These are phyloP conservation scores for Trinectes maculatus DNA, from an alignment of 2,113 vertebrate genomes.

Conservation along the genomic window DNA sequence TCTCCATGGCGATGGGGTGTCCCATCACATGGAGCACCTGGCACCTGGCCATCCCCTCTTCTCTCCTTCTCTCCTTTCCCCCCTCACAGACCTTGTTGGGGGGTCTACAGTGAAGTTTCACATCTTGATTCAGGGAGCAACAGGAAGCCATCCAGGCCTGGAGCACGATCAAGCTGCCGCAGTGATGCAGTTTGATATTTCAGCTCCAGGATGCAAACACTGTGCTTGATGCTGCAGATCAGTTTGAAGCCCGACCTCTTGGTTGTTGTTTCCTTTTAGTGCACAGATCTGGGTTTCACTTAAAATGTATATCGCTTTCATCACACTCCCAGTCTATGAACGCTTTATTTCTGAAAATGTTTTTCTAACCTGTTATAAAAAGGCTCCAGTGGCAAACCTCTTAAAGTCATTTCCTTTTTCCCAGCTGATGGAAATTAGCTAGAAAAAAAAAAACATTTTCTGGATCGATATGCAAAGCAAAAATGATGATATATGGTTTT, in stretches of 20 bases:
- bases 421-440: not conserved
- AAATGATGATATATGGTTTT: not conserved
- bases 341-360: no score
- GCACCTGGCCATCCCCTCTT: slow-evolving; percentile 78
- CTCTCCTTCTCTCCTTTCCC: not conserved
- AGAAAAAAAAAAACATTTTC: not conserved
- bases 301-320: no score
- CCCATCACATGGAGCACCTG: slow-evolving; percentile 67
- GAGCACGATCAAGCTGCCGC: slow-evolving; percentile 10
- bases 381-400: not conserved
- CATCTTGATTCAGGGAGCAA: slow-evolving; percentile 49
- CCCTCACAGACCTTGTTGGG: slow-evolving; percentile 15
- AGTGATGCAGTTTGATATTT: slow-evolving; percentile 18
- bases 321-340: no score
- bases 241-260: not conserved
- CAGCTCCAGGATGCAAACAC: not conserved
- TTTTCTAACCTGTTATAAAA: not conserved
- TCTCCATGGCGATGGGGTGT: slow-evolving; percentile 55
- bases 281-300: no score
- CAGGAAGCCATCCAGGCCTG: slow-evolving; percentile 29
- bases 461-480: not conserved
- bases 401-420: not conserved
- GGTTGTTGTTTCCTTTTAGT: not conserved
- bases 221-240: not conserved
- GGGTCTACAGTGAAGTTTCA: slow-evolving; percentile 48